These are phyloP conservation scores for Nannoperca australis DNA, from an alignment of 2,797 vertebrate genomes.

Conservation along the genomic window DNA sequence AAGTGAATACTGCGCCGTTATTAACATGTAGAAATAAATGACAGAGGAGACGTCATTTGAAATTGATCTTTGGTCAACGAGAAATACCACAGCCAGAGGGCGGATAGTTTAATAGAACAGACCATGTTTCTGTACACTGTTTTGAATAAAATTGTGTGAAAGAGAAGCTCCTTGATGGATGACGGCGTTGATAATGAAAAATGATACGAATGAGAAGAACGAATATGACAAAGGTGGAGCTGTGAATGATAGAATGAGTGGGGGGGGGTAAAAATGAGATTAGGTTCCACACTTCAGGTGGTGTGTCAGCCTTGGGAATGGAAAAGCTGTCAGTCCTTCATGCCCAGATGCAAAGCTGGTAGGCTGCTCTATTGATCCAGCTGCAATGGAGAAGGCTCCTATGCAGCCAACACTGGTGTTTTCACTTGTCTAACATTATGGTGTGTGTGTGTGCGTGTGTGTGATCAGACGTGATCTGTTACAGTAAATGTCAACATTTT, in stretches of 20 bases:
- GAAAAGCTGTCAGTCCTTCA: slow-evolving; percentile 56
- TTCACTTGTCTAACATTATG: slow-evolving; percentile 36
- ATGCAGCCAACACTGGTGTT: slow-evolving; percentile 36
- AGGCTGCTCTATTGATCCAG: slow-evolving; percentile 63
- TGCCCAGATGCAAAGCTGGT: slow-evolving; percentile 56
- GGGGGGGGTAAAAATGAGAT: slow-evolving; percentile 66
- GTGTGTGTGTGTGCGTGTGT: neutral
- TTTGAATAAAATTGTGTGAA: slow-evolving; percentile 55
- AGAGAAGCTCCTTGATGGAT: slow-evolving; percentile 68
- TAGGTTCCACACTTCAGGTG: slow-evolving; percentile 63
- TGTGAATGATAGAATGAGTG: slow-evolving; percentile 54
- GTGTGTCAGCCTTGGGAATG: slow-evolving; percentile 63
- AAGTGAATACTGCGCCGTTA: slow-evolving; percentile 52
- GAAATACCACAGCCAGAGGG: slow-evolving; percentile 50
- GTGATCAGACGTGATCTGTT: slow-evolving; percentile 6
- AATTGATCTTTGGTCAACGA: slow-evolving; percentile 62
- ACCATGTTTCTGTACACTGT: slow-evolving; percentile 51
- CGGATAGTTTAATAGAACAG: slow-evolving; percentile 58
- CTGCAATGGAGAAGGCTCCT: slow-evolving; percentile 47
- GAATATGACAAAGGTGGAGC: slow-evolving; percentile 58
- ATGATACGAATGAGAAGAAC: slow-evolving; percentile 62
- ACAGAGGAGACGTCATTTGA: slow-evolving; percentile 53
- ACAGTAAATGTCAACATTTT: slow-evolving; percentile 37
- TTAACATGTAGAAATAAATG: slow-evolving; percentile 57
- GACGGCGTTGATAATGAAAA: slow-evolving; percentile 64